Base-by-base conservation (phyloP, 1,140 invertebrate genomes). In the Delia radicum region DNA sequence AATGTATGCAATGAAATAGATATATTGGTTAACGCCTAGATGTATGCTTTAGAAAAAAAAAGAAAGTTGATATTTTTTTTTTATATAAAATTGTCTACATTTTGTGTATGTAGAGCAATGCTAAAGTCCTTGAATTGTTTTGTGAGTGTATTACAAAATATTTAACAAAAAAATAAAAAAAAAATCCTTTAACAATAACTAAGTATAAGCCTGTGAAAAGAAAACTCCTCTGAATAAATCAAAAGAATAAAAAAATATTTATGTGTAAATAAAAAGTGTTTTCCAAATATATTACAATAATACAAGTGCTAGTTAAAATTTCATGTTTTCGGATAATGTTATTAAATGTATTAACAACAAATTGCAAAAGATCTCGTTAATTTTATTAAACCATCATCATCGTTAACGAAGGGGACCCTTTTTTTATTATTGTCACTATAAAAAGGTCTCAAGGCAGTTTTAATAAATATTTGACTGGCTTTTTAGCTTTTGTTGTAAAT, bases 71-170 rank as follows among this genome's bases (percentile, higher is more conserved):
- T 28, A 15, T 55, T 55, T 55, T 55, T 55, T 55, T 55, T 65
- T 65, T 55, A 21, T 24, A 55, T 55, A 28, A 65, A 65, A 28
- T 65, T 65, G 15, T 29, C 62, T 65, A 65, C 13, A 31, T 67
- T 67, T 67, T 67, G 12, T 24, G 63, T 69, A 21, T 69, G 27
- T 67, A 69, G 65, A 33, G 29, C 65, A 69, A 69, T 69, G 29
- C 37, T 33, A 69, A 69, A 69, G 65, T 69, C 65, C 65, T 69
- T 69, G 65, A 69, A 69, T 33, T 33, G 24, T 33, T n/a, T 69
- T 69, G n/a, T 65, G 62, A 5, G 26, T 29, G 26, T 69, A 12
- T 69, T n/a, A 21, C 6, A 33, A 7, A 10, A 18, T 33, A 10
- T 33, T 1, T 69, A 42, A 15, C 37, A 15, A 42, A 42, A 42